These are phyloP conservation scores for Philantomba maxwellii DNA, from an alignment of 2,113 vertebrate species.

Conservation along the genomic window DNA sequence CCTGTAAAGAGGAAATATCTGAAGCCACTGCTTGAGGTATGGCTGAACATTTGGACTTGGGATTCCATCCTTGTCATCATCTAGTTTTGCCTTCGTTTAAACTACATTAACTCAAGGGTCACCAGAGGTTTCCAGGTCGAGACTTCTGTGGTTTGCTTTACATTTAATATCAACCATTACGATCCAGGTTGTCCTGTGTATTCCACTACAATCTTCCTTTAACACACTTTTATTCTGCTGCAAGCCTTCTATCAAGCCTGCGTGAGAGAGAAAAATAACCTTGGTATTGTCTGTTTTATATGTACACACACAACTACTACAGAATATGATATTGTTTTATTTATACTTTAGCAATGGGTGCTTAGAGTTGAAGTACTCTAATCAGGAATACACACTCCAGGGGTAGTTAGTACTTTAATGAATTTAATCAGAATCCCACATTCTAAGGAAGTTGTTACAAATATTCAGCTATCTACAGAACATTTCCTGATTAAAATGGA, in stretches of 20 bases:
- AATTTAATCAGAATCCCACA: slow-evolving; percentile 14
- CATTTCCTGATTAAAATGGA: slow-evolving; percentile 1
- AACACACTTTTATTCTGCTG: not conserved
- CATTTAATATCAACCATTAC: not conserved
- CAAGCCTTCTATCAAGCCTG: not conserved
- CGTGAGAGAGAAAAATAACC: not conserved
- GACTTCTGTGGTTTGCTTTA: not conserved
- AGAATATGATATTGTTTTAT: not conserved
- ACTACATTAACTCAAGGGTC: not conserved
- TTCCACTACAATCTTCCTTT: not conserved
- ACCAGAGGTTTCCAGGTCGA: not conserved
- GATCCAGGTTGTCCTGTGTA: not conserved
- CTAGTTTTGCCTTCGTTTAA: not conserved
- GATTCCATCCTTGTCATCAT: not conserved
- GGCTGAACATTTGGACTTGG: not conserved
- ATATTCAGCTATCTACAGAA: slow-evolving; percentile 7
- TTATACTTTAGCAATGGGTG: not conserved
- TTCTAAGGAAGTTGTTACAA: not conserved
- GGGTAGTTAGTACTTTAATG: not conserved
- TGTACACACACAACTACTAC: too few relatives aligned
- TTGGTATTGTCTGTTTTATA: not conserved
- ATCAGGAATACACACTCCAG: not conserved
- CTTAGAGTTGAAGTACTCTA: not conserved
- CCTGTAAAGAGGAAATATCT: not conserved
- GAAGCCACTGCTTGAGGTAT: not conserved